phyloP scores from a whole-genome alignment of 1,140 invertebrate genomes.

The Halesus radiatus region DNA sequence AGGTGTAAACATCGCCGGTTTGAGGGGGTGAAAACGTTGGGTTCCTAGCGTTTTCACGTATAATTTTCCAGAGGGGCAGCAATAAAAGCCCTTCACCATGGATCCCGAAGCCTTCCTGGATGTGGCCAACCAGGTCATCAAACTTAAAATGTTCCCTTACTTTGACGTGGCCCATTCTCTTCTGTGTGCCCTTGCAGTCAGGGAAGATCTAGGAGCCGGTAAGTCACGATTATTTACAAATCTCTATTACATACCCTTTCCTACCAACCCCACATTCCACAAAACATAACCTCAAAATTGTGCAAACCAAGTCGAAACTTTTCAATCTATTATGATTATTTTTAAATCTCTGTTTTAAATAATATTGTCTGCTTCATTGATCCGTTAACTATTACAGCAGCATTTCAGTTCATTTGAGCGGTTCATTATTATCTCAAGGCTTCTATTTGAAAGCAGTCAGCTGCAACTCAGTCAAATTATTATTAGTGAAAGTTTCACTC shows the following conservation, averaged over 20 bases:
- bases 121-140: slow-evolving; percentile 97
- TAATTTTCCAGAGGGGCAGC: slow-evolving; percentile 38
- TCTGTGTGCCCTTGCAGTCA: slow-evolving; percentile 90
- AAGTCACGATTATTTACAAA: slow-evolving; percentile 62
- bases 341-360: background rate
- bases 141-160: slow-evolving; percentile 99
- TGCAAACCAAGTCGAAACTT: too few species aligned
- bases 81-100: slow-evolving; percentile 72
- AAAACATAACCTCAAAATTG: background rate
- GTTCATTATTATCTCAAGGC: background rate
- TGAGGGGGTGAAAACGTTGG: slow-evolving; percentile 38
- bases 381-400: background rate
- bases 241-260: background rate
- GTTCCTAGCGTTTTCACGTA: slow-evolving; percentile 41
- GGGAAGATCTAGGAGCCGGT: slow-evolving; percentile 95
- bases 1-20: slow-evolving; percentile 41
- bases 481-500: background rate
- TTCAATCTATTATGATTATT: too few species aligned
- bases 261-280: background rate
- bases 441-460: background rate
- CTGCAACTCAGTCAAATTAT: background rate
- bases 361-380: slow-evolving; percentile 8
- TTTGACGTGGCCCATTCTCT: slow-evolving; percentile 97
- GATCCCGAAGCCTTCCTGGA: slow-evolving; percentile 98
- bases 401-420: background rate